A percentile compares a stretch with the other conserved stretches of the same genome.
These are phyloP conservation scores for Coelopa frigida DNA, from an alignment of 1,140 invertebrate species.

Conservation along the genomic window DNA sequence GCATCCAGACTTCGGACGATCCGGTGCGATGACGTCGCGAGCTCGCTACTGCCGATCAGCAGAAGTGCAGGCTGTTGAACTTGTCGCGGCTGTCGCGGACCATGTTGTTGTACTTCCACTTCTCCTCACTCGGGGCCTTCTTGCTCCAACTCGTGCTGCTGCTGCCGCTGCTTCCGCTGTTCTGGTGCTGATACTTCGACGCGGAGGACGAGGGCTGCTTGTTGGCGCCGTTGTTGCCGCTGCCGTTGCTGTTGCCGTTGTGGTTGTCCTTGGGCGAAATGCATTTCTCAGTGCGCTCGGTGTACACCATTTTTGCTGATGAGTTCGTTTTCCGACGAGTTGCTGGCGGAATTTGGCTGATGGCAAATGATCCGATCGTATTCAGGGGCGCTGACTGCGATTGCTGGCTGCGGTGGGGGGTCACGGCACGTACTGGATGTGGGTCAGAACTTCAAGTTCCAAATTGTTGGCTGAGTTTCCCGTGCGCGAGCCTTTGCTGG, in stretches of 20 bases:
- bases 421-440: slow-evolving; percentile 66
- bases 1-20: no score
- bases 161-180: slow-evolving; percentile 15
- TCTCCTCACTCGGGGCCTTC: slow-evolving; percentile 27
- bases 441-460: slow-evolving; percentile 66
- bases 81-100: slow-evolving; percentile 35
- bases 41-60: no score
- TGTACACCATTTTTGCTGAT: slow-evolving; percentile 32
- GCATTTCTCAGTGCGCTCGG: slow-evolving; percentile 35
- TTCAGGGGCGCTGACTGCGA: not conserved
- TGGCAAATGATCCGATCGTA: not conserved
- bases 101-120: slow-evolving; percentile 43
- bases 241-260: not conserved
- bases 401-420: slow-evolving; percentile 4
- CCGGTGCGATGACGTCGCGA: no score
- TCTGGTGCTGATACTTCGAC: not conserved
- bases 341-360: not conserved
- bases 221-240: slow-evolving; percentile 1
- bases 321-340: slow-evolving; percentile 1
- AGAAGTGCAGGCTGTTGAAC: slow-evolving; percentile 40
- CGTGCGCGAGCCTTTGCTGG: slow-evolving; percentile 59
- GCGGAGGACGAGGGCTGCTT: not conserved
- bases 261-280: slow-evolving; percentile 14
- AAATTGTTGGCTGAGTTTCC: slow-evolving; percentile 64
- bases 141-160: slow-evolving; percentile 22